phyloP scores from a whole-genome alignment of 2,797 vertebrate species.

The Borostomias antarcticus region DNA sequence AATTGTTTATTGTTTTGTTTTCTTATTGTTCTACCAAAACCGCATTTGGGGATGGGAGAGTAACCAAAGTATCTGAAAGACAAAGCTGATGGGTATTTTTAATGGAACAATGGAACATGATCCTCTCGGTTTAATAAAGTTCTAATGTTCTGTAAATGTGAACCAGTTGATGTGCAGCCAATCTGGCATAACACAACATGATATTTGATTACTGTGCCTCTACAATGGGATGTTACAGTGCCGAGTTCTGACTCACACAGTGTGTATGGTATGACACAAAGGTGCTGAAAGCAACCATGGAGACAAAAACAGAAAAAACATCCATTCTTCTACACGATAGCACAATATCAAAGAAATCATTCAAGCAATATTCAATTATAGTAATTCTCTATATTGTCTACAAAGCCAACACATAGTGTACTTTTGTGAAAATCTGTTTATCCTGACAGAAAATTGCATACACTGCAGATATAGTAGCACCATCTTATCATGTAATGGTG shows the following conservation, averaged over 20 bases:
- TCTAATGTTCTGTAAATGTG: too few relatives aligned
- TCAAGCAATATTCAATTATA: too few relatives aligned
- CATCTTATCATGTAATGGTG: slow-evolving; percentile 34
- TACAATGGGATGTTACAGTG: background rate
- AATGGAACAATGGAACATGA: too few relatives aligned
- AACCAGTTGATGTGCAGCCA: too few relatives aligned
- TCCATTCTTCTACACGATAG: background rate
- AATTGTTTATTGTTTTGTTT: slow-evolving; percentile 17
- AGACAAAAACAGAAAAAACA: background rate
- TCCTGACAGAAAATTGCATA: slow-evolving; percentile 37
- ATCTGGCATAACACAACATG: too few relatives aligned
- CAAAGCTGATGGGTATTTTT: background rate
- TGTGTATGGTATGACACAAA: background rate
- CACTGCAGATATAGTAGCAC: slow-evolving; percentile 34
- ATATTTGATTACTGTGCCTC: background rate
- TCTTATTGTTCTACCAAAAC: slow-evolving; percentile 21
- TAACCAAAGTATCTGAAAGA: too few relatives aligned
- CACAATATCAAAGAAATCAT: too few relatives aligned
- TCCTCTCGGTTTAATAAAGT: too few relatives aligned
- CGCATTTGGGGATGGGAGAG: slow-evolving; percentile 6
- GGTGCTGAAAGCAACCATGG: background rate
- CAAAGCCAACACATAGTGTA: background rate
- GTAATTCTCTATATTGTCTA: slow-evolving; percentile 5
- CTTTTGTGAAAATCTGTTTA: slow-evolving; percentile 29
- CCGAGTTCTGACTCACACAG: background rate